phyloP scores from a whole-genome alignment of 2,888 invertebrate species.

The Neocrepidodera transversa region DNA sequence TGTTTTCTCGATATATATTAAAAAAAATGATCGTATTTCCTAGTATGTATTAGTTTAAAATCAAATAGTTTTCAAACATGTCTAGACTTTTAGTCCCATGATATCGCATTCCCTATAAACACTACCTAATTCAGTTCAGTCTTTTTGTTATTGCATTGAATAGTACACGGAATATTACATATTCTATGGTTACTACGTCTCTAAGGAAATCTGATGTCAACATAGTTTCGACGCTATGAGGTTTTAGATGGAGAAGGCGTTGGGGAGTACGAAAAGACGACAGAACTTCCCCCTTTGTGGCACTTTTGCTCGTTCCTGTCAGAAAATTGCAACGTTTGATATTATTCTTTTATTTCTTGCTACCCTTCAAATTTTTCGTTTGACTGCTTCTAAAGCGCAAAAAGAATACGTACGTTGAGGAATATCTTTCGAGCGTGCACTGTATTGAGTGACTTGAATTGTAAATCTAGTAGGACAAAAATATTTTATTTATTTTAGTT shows the following conservation, averaged over 20 bases:
- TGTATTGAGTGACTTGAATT: too few species aligned
- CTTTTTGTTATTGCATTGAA: background rate
- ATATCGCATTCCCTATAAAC: too few species aligned
- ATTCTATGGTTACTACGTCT: constrained; percentile 16
- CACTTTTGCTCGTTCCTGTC: constrained; percentile 19
- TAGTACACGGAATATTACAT: constrained; percentile 8
- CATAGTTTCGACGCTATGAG: constrained; percentile 20
- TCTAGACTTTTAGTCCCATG: too few species aligned
- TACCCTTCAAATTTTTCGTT: constrained; percentile 4
- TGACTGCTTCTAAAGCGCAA: constrained; percentile 1
- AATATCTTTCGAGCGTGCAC: constrained; percentile 1
- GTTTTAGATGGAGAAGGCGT: constrained; percentile 12
- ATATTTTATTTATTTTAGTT: too few species aligned
- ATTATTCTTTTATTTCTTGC: constrained; percentile 13
- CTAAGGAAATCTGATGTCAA: constrained; percentile 26
- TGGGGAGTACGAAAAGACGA: constrained; percentile 1
- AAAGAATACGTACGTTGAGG: background rate
- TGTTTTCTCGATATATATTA: too few species aligned
- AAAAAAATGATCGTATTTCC: too few species aligned
- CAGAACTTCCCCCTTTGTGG: constrained; percentile 19
- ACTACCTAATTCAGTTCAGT: background rate
- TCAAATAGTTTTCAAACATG: too few species aligned
- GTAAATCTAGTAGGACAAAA: too few species aligned
- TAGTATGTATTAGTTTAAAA: too few species aligned
- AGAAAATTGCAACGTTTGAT: constrained; percentile 20